Base-by-base conservation (phyloP, 2,113 vertebrate genomes). In the Uria aalge region DNA sequence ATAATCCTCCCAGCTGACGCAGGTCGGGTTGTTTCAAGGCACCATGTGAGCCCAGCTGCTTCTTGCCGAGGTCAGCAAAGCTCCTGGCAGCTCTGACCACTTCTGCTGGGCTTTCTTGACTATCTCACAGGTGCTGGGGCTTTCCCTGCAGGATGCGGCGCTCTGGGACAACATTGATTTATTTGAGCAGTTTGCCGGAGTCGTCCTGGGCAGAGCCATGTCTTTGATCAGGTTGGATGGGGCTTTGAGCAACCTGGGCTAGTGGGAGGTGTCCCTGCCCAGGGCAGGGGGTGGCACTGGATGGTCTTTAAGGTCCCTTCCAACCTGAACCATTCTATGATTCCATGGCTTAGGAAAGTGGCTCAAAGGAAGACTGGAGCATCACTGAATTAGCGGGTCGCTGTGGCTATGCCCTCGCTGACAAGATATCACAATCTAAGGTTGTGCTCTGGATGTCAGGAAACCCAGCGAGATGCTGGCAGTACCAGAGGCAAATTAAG, bases 341-440 rank as follows among this genome's bases (percentile, higher is more conserved):
- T 60, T 60, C 57, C 23, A 36, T 15, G 68, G 6, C 17, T 20
- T 40, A 5, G 11, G 56, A 12, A 43, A 72, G 62, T 2, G 9
- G 6, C 55, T 82, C 16, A 15, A 10, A 67, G 63, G 52, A 34
- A n/a, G 67, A 3, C 18, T 0, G 8, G 62, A 67, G 16, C 41
- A 13, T 47, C 2, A 0, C 38, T 20, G 75, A 59, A 29, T 79
- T 67, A 14, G 24, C 0, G 1, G 34, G 8, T 40, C 1, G 3
- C 19, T n/a, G 38, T 3, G 41, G 30, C 40, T 30, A 4, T 23
- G 23, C 52, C 38, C 30, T 79, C 1, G 0, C 29, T 36, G 67
- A 13, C 22, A n/a, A 26, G 22, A 4, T 32, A 36, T 4, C 17
- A 1, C 38, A 9, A 3, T 6, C 29, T 26, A 9, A 14, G 34